phyloP scores from a whole-genome alignment of 1,140 invertebrate genomes.

The Alviniconcha marisindica region DNA sequence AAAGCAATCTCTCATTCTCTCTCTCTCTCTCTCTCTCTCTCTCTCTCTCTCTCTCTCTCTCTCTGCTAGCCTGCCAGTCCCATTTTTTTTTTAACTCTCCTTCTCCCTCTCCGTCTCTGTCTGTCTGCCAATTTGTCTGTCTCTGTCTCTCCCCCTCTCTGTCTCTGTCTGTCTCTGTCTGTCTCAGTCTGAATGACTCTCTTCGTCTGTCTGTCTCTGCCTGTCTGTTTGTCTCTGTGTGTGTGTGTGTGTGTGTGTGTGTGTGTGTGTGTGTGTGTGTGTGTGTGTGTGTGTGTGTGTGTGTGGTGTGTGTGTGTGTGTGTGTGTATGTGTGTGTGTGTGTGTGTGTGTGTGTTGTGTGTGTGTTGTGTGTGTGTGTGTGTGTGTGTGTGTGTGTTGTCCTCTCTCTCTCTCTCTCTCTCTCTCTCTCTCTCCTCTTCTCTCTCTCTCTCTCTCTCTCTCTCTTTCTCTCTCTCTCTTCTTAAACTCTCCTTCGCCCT shows the following conservation, averaged over 20 bases:
- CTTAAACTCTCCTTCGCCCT: not conserved
- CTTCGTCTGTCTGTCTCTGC: slow-evolving; percentile 4
- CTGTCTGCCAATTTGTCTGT: slow-evolving; percentile 15
- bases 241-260: not conserved
- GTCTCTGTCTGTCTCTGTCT: slow-evolving; percentile 1
- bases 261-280: not conserved
- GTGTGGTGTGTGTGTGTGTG: too few relatives aligned
- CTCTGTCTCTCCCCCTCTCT: not conserved
- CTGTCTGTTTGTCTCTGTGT: not conserved
- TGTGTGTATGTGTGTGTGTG: not conserved
- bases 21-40: slow-evolving; percentile 12
- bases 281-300: not conserved
- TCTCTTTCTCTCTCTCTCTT: slow-evolving; percentile 5
- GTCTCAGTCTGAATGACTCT: not conserved
- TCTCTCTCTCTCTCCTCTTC: slow-evolving; percentile 3
- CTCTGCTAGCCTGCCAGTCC: not conserved
- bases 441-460: not conserved
- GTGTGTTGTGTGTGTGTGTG: too few relatives aligned
- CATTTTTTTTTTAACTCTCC: slow-evolving; percentile 7
- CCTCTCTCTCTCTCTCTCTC: slow-evolving; percentile 19
- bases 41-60: not conserved
- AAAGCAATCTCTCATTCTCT: not conserved
- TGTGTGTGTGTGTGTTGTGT: not conserved
- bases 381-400: not conserved
- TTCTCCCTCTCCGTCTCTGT: slow-evolving; percentile 13